phyloP scores from a whole-genome alignment of 2,888 invertebrate species.

The Drosophila monieri region DNA sequence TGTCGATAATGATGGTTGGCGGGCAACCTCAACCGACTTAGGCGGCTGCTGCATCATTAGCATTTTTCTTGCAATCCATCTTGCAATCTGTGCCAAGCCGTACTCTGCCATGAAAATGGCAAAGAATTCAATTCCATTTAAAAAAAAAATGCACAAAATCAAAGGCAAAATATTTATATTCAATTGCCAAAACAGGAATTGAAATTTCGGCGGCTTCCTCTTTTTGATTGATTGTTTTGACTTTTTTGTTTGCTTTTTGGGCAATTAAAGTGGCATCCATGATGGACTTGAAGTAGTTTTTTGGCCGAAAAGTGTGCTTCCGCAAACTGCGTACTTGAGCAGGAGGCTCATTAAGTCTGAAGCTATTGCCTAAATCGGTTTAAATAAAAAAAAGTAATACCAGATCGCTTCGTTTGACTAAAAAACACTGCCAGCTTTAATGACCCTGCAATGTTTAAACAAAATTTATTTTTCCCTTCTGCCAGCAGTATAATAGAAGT shows the following conservation, averaged over 20 bases:
- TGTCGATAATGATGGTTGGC: constrained; percentile 47
- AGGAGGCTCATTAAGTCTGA: constrained; percentile 28
- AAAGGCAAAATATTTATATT: constrained; percentile 22
- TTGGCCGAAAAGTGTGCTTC: constrained; percentile 29
- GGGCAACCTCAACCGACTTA: constrained; percentile 65
- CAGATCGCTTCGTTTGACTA: constrained; percentile 35
- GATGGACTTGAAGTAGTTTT: constrained; percentile 35
- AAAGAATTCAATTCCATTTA: too few relatives aligned
- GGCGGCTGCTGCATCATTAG: constrained; percentile 46
- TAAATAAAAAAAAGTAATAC: constrained; percentile 7
- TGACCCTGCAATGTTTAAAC: constrained; percentile 14
- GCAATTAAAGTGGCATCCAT: constrained; percentile 35
- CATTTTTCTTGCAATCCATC: constrained; percentile 17
- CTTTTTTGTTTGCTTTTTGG: constrained; percentile 24
- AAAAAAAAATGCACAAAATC: too few relatives aligned
- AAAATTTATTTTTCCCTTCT: constrained; percentile 25
- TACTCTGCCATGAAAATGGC: too few relatives aligned
- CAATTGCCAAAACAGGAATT: constrained; percentile 45
- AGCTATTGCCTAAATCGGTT: constrained; percentile 16
- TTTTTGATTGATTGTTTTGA: constrained; percentile 40
- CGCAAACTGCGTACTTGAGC: constrained; percentile 45
- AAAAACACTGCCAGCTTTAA: constrained; percentile 16
- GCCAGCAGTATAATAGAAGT: constrained; percentile 16
- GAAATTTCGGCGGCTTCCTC: constrained; percentile 25
- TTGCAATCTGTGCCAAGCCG: constrained; percentile 26